Base-by-base conservation (phyloP, 2,888 invertebrate genomes). In the Tetranychus truncatus region DNA sequence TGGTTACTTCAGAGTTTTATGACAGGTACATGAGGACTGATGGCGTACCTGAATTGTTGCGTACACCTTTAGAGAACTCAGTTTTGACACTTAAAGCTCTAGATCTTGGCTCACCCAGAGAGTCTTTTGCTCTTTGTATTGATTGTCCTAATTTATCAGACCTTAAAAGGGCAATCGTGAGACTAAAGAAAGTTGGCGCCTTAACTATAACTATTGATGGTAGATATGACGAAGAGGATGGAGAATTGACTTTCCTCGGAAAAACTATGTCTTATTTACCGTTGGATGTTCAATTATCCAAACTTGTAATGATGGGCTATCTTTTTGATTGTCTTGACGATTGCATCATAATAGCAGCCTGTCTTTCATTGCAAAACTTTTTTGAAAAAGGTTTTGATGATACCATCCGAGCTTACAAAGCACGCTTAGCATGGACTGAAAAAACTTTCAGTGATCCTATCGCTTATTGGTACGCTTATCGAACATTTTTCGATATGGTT, bases 181-280 rank as follows among this genome's bases (percentile, higher is more conserved):
- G 88, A 67, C 84, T 96, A 4, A 95, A 95, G 85, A 91, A 91
- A 85, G 84, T 88, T n/a, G 93, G 95, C 9, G 95, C 90, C 0
- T 81, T 95, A 9, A 86, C 88, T 76, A 86, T 86, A 55, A 87
- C 86, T 0, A 82, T 85, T 0, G 84, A 87, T 66, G 87, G 75
- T 46, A n/a, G 21, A 18, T 82, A 83, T 20, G 80, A 84, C 75
- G 81, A 81, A 0, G 84, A 86, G 18, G 94, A 96, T 82, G 96
- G 95, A 0, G 90, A 93, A 78, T 81, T 96, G 72, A 95, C 95
- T 0, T 90, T 88, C 82, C 83, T 95, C 79, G 96, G 96, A 0
- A 85, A 86, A 9, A 85, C 95, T 0, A 89, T 95, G 88, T 88
- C 91, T 0, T 84, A 84, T 67, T 83, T 96, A 69, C 96, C 96